These are phyloP conservation scores for Sander vitreus DNA, from an alignment of 2,113 vertebrate genomes.

Conservation along the genomic window DNA sequence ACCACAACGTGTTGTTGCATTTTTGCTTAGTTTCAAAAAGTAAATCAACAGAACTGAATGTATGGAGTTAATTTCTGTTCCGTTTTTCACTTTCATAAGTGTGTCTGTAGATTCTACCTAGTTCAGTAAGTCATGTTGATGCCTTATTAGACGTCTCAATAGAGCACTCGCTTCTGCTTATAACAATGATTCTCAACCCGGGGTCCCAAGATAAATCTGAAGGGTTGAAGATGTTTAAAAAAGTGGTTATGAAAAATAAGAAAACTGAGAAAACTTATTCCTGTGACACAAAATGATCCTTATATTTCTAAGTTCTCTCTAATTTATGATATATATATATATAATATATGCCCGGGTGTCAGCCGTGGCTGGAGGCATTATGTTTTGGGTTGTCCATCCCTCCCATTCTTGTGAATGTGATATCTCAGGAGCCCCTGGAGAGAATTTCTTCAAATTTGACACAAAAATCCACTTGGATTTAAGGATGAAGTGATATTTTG, in stretches of 20 bases:
- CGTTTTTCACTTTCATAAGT: conserved; percentile 4
- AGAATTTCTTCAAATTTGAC: too few species aligned
- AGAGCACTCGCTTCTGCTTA: background rate
- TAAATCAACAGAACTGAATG: background rate
- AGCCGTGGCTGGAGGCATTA: too few species aligned
- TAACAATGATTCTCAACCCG: background rate
- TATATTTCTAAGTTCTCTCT: background rate
- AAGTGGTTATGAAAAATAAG: background rate
- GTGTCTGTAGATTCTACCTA: background rate
- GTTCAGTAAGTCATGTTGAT: background rate
- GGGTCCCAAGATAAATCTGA: background rate
- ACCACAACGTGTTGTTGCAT: background rate
- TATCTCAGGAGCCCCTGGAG: too few species aligned
- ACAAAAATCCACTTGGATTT: too few species aligned
- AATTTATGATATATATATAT: background rate
- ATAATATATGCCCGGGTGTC: too few species aligned
- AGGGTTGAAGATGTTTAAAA: background rate
- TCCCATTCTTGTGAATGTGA: too few species aligned
- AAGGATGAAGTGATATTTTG: too few species aligned
- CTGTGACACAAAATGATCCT: background rate
- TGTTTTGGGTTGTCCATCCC: too few species aligned
- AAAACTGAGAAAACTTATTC: background rate
- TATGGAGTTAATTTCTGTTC: background rate
- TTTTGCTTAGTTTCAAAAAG: background rate
- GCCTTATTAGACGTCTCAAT: background rate